These are phyloP conservation scores for Lordiphosa mommai DNA, from an alignment of 1,140 invertebrate genomes.

Conservation along the genomic window DNA sequence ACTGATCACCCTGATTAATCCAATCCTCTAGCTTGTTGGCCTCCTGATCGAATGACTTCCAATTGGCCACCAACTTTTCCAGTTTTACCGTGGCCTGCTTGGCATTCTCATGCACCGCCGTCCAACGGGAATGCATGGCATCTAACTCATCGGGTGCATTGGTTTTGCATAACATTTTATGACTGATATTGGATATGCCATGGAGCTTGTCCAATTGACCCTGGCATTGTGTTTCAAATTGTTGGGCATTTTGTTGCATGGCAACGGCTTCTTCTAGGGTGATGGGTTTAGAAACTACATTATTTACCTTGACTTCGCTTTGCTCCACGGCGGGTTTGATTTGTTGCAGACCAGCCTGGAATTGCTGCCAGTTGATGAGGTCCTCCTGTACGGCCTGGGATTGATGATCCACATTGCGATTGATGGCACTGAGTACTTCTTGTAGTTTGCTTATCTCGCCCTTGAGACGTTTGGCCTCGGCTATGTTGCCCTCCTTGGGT, in stretches of 20 bases:
- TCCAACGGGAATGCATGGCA: slow-evolving; percentile 89
- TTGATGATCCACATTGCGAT: slow-evolving; percentile 86
- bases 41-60: slow-evolving; percentile 89
- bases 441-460: slow-evolving; percentile 85
- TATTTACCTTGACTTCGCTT: slow-evolving; percentile 87
- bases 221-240: slow-evolving; percentile 88
- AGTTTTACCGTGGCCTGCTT: slow-evolving; percentile 87
- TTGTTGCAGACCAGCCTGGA: slow-evolving; percentile 88
- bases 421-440: slow-evolving; percentile 85
- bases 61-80: slow-evolving; percentile 88
- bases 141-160: slow-evolving; percentile 90
- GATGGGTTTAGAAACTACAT: slow-evolving; percentile 86
- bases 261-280: slow-evolving; percentile 89
- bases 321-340: slow-evolving; percentile 94
- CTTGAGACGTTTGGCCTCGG: slow-evolving; percentile 85
- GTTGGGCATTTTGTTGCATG: slow-evolving; percentile 85
- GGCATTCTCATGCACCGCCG: slow-evolving; percentile 86
- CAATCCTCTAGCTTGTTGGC: slow-evolving; percentile 86
- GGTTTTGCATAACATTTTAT: slow-evolving; percentile 86
- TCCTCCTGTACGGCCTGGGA: slow-evolving; percentile 87
- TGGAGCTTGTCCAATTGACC: slow-evolving; percentile 87
- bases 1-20: slow-evolving; percentile 85
- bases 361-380: slow-evolving; percentile 91
- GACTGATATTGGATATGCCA: slow-evolving; percentile 86
- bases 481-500: slow-evolving; percentile 82